These are phyloP conservation scores for Capitella teleta DNA, from an alignment of 1,140 invertebrate genomes.

Conservation along the genomic window DNA sequence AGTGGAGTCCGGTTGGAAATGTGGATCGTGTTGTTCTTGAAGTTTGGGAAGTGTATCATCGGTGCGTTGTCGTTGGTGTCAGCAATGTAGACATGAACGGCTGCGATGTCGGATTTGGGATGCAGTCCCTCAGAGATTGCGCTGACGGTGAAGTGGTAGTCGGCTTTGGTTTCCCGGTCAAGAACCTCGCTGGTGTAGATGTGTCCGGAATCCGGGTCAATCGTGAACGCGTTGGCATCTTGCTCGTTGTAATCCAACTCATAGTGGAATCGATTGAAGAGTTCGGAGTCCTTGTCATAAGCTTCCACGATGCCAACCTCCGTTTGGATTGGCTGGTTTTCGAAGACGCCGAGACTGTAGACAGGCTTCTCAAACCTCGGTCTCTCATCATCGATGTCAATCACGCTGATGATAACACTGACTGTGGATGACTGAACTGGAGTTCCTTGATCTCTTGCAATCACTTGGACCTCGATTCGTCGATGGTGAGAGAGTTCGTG, in stretches of 20 bases:
- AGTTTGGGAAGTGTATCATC: conserved; percentile 8
- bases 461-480: conserved; percentile 47
- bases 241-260: conserved; percentile 5
- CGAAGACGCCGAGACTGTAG: conserved; percentile 55
- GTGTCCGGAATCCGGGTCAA: conserved; percentile 73
- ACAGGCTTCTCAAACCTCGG: conserved; percentile 53
- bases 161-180: conserved; percentile 7
- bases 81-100: neutral
- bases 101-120: neutral
- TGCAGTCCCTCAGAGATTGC: neutral
- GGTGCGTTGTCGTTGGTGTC: conserved; percentile 13
- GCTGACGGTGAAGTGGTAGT: conserved; percentile 4
- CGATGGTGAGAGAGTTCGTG: conserved; percentile 42
- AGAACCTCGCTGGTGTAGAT: conserved; percentile 58
- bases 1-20: neutral
- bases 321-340: conserved; percentile 68
- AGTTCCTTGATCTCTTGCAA: conserved; percentile 71
- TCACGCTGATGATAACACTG: conserved; percentile 65
- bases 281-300: conserved; percentile 8
- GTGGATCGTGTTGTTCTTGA: conserved; percentile 8
- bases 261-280: conserved; percentile 3
- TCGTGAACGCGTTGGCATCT: conserved; percentile 73
- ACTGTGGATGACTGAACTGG: conserved; percentile 60
- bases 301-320: conserved; percentile 59
- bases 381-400: conserved; percentile 74